Evolutionary conservation across 1,140 invertebrate species (phyloP), one percentile per base, ranked within the genome.

Genomic region (Drosophila saltans): DNA sequence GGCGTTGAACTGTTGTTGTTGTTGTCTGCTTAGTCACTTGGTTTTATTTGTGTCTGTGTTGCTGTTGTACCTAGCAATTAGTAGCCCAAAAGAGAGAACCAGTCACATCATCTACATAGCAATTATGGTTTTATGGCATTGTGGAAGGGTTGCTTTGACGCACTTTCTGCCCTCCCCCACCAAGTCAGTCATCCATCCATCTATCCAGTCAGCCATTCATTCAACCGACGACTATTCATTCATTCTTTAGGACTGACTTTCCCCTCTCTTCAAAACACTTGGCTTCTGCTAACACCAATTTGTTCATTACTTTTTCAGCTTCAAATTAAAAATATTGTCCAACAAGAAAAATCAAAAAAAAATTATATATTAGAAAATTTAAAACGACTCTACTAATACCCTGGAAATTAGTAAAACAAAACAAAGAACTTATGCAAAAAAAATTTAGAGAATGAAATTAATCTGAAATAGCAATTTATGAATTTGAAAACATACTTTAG

Each of bases 201-300:
- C 10, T 9, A 41, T 41, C 10, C 40, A 55, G n/a, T 9, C 40
- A 64, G 69, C 60, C 9, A 45, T 65, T 77, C 61, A 36, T 36
- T 36, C 33, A 36, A 36, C 33, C 33, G 33, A 36, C 33, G 33
- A 36, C 33, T 36, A 36, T 26, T n/a, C 43, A 64, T 73, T 67
- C 9, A 45, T 70, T 77, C 61, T 70, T 77, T 70, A 59, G 55
- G 74, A 8, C 6, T 24, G 45, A 8, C 16, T 21, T 21, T 8
- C 45, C 67, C 40, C 69, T 30, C 24, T 3, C 45, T 2, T 2
- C 33, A 41, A 80, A 83, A 80, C 83, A 88, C 83, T 88, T 88
- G 83, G 77, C 83, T 88, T 83, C 84, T 88, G 83, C 83, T 83
- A 88, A 88, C 83, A 88, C 83, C 83, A 88, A 88, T 88, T 88